A percentile compares a stretch with the other conserved stretches of the same genome.
Evolutionary conservation across 1,140 invertebrate species (phyloP).

Genomic region (Augochlora pura): DNA sequence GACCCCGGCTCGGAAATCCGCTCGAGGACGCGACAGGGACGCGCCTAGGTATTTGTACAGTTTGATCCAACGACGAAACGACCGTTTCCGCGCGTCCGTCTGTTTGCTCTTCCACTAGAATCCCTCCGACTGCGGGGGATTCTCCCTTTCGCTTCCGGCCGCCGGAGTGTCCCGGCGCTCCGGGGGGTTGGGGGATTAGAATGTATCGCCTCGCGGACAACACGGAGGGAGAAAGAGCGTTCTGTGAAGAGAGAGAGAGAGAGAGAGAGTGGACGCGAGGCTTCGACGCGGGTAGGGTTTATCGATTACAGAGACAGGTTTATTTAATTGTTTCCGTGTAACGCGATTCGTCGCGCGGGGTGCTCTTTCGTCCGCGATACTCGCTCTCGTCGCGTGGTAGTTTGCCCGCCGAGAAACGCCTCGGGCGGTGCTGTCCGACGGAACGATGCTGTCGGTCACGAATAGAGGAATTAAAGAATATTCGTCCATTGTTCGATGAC

Average conservation of each 20-base stretch:
- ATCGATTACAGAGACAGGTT: slow-evolving; percentile 17
- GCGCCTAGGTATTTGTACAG: slow-evolving; percentile 43
- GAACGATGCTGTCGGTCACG: neutral
- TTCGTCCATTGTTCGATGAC: neutral
- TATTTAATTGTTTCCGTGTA: slow-evolving; percentile 10
- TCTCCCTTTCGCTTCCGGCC: neutral
- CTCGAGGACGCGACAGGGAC: slow-evolving; percentile 1
- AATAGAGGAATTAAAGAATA: neutral
- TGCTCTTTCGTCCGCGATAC: neutral
- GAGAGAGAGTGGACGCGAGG: neutral
- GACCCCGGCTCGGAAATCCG: too few relatives aligned
- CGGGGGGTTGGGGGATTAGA: neutral
- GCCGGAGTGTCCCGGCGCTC: neutral
- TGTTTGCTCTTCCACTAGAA: slow-evolving; percentile 57
- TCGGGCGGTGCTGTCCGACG: neutral
- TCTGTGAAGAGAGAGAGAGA: too few relatives aligned
- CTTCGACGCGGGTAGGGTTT: neutral
- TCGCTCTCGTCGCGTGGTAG: neutral
- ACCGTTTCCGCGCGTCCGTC: slow-evolving; percentile 28
- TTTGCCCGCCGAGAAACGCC: neutral
- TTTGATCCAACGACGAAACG: slow-evolving; percentile 16
- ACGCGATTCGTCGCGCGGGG: neutral
- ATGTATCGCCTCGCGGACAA: slow-evolving; percentile 11
- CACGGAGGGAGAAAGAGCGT: too few relatives aligned
- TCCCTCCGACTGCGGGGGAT: slow-evolving; percentile 14